Conservation (phyloP, 2,888 invertebrate species). For the Steinernema carpocapsae region DNA sequence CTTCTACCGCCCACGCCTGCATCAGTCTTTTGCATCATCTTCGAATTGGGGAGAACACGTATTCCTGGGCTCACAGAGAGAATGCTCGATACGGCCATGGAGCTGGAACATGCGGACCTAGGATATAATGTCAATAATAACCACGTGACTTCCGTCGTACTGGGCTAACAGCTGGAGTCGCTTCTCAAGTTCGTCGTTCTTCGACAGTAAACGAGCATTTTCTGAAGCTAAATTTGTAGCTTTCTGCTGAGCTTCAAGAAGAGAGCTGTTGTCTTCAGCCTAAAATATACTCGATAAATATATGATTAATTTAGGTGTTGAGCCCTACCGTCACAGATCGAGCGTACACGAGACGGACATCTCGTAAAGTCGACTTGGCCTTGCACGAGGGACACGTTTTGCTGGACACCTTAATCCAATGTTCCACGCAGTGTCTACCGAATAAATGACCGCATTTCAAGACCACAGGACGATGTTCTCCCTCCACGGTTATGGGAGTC, state of each 20-base stretch:
- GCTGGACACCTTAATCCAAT: conserved; percentile 68
- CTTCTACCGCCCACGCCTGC: background rate
- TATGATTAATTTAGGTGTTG: background rate
- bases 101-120: background rate
- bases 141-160: background rate
- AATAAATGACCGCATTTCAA: conserved; percentile 91
- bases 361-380: conserved; percentile 67
- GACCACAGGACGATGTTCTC: conserved; percentile 83
- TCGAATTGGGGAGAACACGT: background rate
- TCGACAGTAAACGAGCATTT: background rate
- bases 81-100: background rate
- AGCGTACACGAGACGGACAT: conserved; percentile 61
- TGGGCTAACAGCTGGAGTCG: no score
- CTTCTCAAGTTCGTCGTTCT: conserved; percentile 24
- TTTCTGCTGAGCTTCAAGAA: conserved; percentile 21
- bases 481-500: conserved; percentile 76
- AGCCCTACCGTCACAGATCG: background rate
- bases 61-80: background rate
- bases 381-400: conserved; percentile 71
- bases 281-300: background rate
- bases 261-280: conserved; percentile 23
- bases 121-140: background rate
- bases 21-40: background rate
- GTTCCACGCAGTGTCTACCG: conserved; percentile 74
- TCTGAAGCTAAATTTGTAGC: background rate